phyloP scores from a whole-genome alignment of 2,797 vertebrate genomes.

The Allobates femoralis region DNA sequence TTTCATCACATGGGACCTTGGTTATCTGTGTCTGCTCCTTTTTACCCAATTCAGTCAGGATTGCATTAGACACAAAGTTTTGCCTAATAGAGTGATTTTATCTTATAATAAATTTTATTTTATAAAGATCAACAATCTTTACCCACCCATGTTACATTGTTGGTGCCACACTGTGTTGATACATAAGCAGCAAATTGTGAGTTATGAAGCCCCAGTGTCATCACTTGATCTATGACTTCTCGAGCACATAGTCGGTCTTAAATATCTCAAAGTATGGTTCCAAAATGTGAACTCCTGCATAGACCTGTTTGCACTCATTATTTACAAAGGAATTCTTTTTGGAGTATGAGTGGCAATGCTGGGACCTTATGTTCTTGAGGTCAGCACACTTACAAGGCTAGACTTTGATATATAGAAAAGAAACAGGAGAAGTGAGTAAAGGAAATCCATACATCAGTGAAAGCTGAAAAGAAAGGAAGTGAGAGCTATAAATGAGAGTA shows the following conservation, averaged over 20 bases:
- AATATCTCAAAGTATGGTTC: constrained; percentile 66
- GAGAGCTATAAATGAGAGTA: constrained; percentile 48
- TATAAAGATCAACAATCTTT: too few species aligned
- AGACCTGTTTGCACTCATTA: neutral
- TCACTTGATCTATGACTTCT: constrained; percentile 16
- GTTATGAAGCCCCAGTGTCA: neutral
- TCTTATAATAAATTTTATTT: neutral
- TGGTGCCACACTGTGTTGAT: neutral
- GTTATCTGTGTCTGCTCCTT: neutral
- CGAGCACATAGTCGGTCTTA: constrained; percentile 63
- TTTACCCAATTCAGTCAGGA: neutral
- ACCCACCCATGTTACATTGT: neutral
- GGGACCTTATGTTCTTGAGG: constrained; percentile 51
- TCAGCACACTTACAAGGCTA: constrained; percentile 55
- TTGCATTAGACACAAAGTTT: neutral
- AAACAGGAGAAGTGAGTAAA: constrained; percentile 9
- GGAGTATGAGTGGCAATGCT: constrained; percentile 56
- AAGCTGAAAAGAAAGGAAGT: constrained; percentile 31
- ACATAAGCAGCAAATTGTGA: neutral
- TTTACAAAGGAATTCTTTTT: constrained; percentile 66
- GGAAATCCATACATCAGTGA: constrained; percentile 22
- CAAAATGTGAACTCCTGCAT: constrained; percentile 61
- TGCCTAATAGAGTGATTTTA: neutral
- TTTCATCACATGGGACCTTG: too few species aligned
- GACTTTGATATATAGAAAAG: constrained; percentile 40